phyloP scores from a whole-genome alignment of 2,888 invertebrate genomes.

The Mayetiola destructor region DNA sequence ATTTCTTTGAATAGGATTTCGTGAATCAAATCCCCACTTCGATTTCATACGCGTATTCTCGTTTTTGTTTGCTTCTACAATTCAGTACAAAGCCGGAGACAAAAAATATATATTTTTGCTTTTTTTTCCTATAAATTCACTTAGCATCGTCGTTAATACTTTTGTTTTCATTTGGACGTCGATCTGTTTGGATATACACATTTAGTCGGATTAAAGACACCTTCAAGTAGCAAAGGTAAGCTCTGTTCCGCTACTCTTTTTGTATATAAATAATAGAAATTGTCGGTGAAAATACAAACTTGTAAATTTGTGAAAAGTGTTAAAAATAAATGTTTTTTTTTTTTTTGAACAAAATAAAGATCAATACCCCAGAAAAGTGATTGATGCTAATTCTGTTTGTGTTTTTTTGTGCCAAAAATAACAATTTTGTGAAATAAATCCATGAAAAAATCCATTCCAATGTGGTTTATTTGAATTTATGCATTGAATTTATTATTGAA shows the following conservation, averaged over 20 bases:
- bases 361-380: too few relatives aligned
- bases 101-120: too few relatives aligned
- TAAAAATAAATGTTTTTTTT: neutral
- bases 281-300: neutral
- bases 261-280: neutral
- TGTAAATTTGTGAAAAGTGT: neutral
- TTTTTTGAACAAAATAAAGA: too few relatives aligned
- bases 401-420: too few relatives aligned
- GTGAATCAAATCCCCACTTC: slow-evolving; percentile 1
- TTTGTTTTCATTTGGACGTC: slow-evolving; percentile 33
- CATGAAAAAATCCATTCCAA: too few relatives aligned
- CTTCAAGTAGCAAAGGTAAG: neutral
- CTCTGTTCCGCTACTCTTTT: neutral
- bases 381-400: too few relatives aligned
- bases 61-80: too few relatives aligned
- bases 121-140: slow-evolving; percentile 46
- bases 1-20: neutral
- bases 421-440: too few relatives aligned
- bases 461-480: too few relatives aligned
- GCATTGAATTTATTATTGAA: neutral
- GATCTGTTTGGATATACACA: slow-evolving; percentile 2
- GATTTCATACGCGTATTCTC: too few relatives aligned
- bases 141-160: slow-evolving; percentile 36
- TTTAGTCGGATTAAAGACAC: neutral
- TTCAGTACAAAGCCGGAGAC: too few relatives aligned